phyloP scores from a whole-genome alignment of 2,113 vertebrate species.

The Pterocles gutturalis region DNA sequence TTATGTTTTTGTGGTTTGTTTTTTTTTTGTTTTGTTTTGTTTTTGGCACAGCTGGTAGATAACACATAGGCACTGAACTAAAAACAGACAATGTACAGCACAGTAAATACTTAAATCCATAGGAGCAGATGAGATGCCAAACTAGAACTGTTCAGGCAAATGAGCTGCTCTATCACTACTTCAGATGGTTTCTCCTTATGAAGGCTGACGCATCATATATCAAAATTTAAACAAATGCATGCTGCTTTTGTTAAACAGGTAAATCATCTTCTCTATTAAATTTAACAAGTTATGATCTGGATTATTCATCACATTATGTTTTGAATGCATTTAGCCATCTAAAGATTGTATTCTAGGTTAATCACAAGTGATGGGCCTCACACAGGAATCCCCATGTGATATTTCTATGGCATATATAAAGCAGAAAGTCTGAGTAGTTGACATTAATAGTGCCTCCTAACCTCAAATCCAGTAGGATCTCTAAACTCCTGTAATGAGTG shows the following conservation, averaged over 20 bases:
- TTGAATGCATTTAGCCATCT: not conserved
- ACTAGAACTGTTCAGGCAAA: not conserved
- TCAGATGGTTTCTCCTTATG: not conserved
- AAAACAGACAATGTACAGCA: not conserved
- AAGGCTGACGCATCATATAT: not conserved
- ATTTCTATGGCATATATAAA: not conserved
- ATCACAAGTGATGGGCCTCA: not conserved
- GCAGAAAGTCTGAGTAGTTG: not conserved
- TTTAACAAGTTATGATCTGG: not conserved
- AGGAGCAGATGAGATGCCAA: not conserved
- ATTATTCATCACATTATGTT: not conserved
- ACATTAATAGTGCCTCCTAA: not conserved
- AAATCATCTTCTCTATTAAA: not conserved
- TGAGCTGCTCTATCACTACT: not conserved
- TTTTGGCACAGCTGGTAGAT: not conserved
- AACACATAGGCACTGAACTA: not conserved
- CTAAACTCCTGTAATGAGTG: accelerated
- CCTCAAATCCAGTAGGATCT: not conserved
- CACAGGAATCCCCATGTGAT: not conserved
- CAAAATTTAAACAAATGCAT: not conserved
- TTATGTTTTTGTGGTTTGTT: not conserved
- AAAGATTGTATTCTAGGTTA: not conserved
- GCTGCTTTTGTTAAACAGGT: not conserved
- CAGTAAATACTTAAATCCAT: not conserved
- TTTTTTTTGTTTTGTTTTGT: no score